Evolutionary conservation across 1,140 invertebrate species (phyloP), one percentile per base, ranked within the genome.

Genomic region (Latrodectus geometricus): DNA sequence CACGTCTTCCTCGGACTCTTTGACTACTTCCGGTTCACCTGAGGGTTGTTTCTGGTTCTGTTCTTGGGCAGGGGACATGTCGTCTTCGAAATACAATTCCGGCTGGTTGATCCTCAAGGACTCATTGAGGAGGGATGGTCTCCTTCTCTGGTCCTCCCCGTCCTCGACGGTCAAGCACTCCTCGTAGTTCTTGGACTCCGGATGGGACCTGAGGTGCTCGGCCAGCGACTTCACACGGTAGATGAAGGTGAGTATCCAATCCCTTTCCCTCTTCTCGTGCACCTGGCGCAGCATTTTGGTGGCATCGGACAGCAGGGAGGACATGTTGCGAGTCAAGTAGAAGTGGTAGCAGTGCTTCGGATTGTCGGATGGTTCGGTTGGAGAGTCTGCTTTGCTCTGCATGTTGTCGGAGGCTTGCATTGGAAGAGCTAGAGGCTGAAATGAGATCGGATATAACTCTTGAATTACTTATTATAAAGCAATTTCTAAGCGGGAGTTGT

Each of bases 221-320:
- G 74, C 65, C 21, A 86, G n/a, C 4, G 74, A 54, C 61, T 86
- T 78, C 20, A 86, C 69, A 14, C 75, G 74, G 21, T 86, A 78
- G n/a, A 86, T 77, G 68, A 77, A 86, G 12, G 75, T 77, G 9
- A 86, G 74, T 14, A 86, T 70, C 83, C 83, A 86, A 9, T 78
- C 75, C 21, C 83, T 52, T 23, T 86, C 74, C 9, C 68, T 74
- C 20, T 65, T 9, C 35, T 77, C 75, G 0, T 49, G 65, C 3
- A 78, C 65, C 56, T 69, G 61, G 7, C 48, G 61, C 20, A 86
- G 17, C 83, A 86, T 86, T 56, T 78, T 86, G n/a, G 74, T 77
- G 68, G 83, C 83, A 15, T 86, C 74, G 14, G 74, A 69, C 2
- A 86, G 75, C n/a, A 86, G 35, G 66, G 74, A 86, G 21, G 74